Conservation (phyloP, 1,140 invertebrate genomes). For the Drosophila eugracilis region DNA sequence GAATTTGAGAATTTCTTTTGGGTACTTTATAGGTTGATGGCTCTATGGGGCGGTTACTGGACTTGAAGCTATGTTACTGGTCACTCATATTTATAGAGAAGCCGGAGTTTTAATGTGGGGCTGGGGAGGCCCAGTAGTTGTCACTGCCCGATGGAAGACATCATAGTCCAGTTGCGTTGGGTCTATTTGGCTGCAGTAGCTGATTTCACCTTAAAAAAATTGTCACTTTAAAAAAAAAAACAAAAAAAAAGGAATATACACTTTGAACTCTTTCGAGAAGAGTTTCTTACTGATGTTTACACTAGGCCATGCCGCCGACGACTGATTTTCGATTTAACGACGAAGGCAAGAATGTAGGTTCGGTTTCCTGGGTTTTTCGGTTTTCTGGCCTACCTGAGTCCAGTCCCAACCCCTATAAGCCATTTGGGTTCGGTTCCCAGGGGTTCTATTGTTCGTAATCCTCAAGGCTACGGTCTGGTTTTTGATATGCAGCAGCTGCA, state of each 20-base stretch:
- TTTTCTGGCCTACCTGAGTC: slow-evolving; percentile 22
- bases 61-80: slow-evolving; percentile 15
- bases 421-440: slow-evolving; percentile 18
- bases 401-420: slow-evolving; percentile 23
- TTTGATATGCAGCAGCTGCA: slow-evolving; percentile 20
- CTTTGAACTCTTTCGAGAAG: not conserved
- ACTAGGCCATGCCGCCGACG: slow-evolving; percentile 24
- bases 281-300: slow-evolving; percentile 10
- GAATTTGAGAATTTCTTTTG: not conserved
- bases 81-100: not conserved
- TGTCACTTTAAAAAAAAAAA: slow-evolving; percentile 12
- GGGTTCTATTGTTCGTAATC: slow-evolving; percentile 2
- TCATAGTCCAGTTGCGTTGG: not conserved
- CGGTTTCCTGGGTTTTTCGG: slow-evolving; percentile 13
- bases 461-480: not conserved
- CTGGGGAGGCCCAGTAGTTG: slow-evolving; percentile 9
- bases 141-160: slow-evolving; percentile 17
- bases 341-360: slow-evolving; percentile 12
- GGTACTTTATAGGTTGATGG: slow-evolving; percentile 8
- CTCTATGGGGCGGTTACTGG: slow-evolving; percentile 13
- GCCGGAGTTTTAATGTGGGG: not conserved
- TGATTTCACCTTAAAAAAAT: slow-evolving; percentile 13
- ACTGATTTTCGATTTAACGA: slow-evolving; percentile 10
- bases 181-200: not conserved
- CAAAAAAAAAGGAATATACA: slow-evolving; percentile 1